Percentiles rank a stretch among this genome's conserved stretches.
Conservation (phyloP, 2,797 vertebrate species). For the Threskiornis aethiopicus region DNA sequence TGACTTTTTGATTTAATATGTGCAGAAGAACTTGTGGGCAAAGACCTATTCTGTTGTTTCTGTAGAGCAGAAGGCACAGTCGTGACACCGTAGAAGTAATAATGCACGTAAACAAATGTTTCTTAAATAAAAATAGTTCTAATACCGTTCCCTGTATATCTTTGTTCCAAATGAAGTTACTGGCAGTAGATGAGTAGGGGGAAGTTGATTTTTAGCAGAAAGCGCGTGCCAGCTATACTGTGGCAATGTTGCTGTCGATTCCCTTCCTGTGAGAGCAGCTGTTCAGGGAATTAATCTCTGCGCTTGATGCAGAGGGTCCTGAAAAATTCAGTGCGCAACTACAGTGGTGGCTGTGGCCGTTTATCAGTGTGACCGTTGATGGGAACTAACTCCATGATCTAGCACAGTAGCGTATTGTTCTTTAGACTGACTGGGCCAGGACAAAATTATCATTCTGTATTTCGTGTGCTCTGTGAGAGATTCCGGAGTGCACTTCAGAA, state of each 20-base stretch:
- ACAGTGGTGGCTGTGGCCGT: neutral
- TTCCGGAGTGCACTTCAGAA: constrained; percentile 44
- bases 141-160: neutral
- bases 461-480: constrained; percentile 10
- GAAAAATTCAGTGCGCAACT: neutral
- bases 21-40: neutral
- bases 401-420: constrained; percentile 25
- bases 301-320: constrained; percentile 2
- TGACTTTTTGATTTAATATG: neutral
- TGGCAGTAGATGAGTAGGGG: constrained; percentile 60
- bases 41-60: neutral
- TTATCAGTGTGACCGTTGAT: neutral
- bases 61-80: constrained; percentile 8
- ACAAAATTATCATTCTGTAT: constrained; percentile 38
- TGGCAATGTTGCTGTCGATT: constrained; percentile 30
- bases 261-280: constrained; percentile 57
- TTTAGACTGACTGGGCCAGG: constrained; percentile 48
- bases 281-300: constrained; percentile 31
- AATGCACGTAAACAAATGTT: constrained; percentile 42
- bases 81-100: neutral
- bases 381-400: neutral
- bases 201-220: constrained; percentile 60
- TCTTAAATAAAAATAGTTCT: constrained; percentile 53
- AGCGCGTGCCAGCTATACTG: constrained; percentile 46
- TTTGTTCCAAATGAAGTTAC: constrained; percentile 56